These are phyloP conservation scores for Otolemur crassicaudatus DNA, from an alignment of 2,797 vertebrate genomes.

Conservation along the genomic window DNA sequence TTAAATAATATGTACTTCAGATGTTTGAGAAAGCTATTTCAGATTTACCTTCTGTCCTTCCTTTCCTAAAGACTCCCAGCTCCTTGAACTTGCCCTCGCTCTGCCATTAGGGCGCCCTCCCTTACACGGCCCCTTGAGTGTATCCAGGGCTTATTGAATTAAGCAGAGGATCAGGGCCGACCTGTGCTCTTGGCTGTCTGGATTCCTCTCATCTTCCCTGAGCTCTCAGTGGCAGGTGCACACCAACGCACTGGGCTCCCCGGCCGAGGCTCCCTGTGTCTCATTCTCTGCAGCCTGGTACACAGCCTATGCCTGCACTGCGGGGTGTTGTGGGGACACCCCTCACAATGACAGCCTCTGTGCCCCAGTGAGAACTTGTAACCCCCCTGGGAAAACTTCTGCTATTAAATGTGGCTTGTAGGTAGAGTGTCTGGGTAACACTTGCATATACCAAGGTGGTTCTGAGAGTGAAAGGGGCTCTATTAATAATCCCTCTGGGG, in stretches of 20 bases:
- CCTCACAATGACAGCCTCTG: fast-evolving
- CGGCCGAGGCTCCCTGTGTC: background rate
- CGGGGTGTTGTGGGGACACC: fast-evolving
- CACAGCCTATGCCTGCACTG: background rate
- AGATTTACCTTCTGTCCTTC: background rate
- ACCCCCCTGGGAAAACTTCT: background rate
- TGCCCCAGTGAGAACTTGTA: fast-evolving
- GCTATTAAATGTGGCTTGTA: background rate
- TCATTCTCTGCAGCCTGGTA: background rate
- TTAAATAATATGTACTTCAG: background rate
- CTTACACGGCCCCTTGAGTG: background rate
- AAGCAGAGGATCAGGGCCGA: background rate
- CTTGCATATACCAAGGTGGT: background rate
- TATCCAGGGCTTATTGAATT: background rate
- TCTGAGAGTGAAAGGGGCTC: background rate
- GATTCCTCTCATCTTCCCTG: background rate
- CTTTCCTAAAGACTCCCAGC: background rate
- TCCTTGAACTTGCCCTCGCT: fast-evolving
- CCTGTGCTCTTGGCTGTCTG: background rate
- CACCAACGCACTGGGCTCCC: background rate
- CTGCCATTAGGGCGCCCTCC: background rate
- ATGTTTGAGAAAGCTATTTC: background rate
- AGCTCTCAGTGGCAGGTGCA: background rate
- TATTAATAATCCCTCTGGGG: background rate
- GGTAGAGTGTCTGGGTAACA: background rate